Evolutionary conservation across 1,140 invertebrate genomes (phyloP), one percentile per base, ranked within the genome.

Genomic region (Rhyzopertha dominica): DNA sequence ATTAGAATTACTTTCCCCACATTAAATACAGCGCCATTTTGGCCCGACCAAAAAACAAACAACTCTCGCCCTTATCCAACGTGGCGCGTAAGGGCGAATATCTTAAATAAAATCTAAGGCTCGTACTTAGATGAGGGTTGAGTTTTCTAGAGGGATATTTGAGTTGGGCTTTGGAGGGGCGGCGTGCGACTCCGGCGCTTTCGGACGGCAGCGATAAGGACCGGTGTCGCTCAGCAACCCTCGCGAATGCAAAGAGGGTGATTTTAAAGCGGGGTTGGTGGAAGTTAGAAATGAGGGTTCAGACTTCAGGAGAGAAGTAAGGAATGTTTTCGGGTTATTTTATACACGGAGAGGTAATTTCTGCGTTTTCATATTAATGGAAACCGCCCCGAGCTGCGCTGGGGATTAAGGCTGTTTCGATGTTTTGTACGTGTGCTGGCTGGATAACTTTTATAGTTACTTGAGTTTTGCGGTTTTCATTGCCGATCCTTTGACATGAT

Each of bases 1-100:
- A 61, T 58, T 58, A 51, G 58, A 56, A 61, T 61, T 61, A 61
- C 56, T 59, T 54, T 59, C 56, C 56, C 51, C 56, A 59, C 56
- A 59, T 59, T 59, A 56, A 59, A 59, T 59, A 59, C 38, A 40
- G 38, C 38, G 38, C 38, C 38, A 40, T 40, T 40, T 40, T 40
- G 25, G 24, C 24, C 24, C 22, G 13, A 26, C 23, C 37, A 50
- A 54, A 54, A 54, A 54, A 47, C 48, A 46, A 28, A 43, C 41
- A 50, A 51, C 50, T 46, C 46, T 51, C 36, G 32, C 31, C 52
- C 52, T 51, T 51, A 51, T 51, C 26, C 38, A 43, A 29, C 42
- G 28, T 19, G 16, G 36, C 44, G 44, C 37, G 47, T 47, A 53
- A 54, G 52, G 52, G 48, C 42, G 52, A 51, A 51, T 51, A 47